Base-by-base conservation (phyloP, 2,888 invertebrate species). In the Meandrusa payeni region DNA sequence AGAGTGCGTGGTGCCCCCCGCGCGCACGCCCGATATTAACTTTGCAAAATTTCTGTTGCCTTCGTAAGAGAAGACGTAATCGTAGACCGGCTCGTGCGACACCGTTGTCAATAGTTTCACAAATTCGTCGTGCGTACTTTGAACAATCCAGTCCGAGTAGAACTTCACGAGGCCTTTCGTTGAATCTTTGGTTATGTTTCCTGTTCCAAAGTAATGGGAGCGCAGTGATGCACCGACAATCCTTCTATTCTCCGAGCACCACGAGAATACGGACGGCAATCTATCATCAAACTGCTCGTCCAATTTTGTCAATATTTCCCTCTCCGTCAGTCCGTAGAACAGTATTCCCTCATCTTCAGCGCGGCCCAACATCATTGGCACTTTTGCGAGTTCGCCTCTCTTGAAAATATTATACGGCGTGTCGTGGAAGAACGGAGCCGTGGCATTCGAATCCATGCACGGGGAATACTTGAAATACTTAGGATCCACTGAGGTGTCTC, bases 381-480 rank as follows among this genome's bases (percentile, higher is more conserved):
- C 80, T 56, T 75, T 74, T 41, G 71, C 69, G 42, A 81, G 83
- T 20, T 61, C 50, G 1, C 77, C 72, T 0, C 79, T 76, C 31
- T 62, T 70, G 12, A 87, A 65, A 7, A 69, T 63, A 39, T 75
- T 63, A 51, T 75, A 80, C 0, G 86, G 85, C 22, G 75, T 69
- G 41, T 76, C 77, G 29, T 60, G 64, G 47, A 86, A 83, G 54
- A 86, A 86, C 2, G 77, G 64, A 6, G 77, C 68, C 1, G 67
- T 59, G 17, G 61, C 61, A 38, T 81, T 69, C 1, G 45, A 53
- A 54, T 86, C 86, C 0, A 69, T 53, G 46, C 85, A 86, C 0
- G 85, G 86, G 1, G 76, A 55, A 50, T 85, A 87, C 48, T 81
- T 83, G 46, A 85, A 86, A 46, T 74, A 67, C 23, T 68, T 70